Evolutionary conservation across 1,140 invertebrate species (phyloP), one percentile per base, ranked within the genome.

Genomic region (Battus philenor): DNA sequence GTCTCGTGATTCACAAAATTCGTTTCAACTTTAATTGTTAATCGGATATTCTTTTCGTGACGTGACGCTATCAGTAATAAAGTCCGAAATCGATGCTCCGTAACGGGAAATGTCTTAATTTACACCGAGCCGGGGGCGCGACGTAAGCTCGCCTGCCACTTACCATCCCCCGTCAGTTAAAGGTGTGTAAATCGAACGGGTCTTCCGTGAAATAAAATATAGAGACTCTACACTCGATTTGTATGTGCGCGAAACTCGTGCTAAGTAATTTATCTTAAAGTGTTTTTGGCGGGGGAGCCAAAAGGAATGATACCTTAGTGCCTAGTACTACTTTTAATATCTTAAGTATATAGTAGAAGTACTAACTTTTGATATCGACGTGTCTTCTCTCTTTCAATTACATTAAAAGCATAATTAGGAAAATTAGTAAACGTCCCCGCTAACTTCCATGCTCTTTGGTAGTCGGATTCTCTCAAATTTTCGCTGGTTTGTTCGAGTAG

Each of bases 371-470:
- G 64, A 65, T 63, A 50, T 56, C 63, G 59, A 68, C 68, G 61
- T 67, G 64, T 77, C 64, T 77, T 63, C 53, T 65, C 61, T 70
- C 56, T 71, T 80, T 76, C 68, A 84, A 84, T 84, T 84, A 82
- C 68, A 77, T 80, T 81, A 84, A 81, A 75, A 77, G 72, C 75
- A 77, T 78, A 84, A 80, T 84, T 82, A 82, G 70, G 71, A 72
- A 79, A 80, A 82, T 80, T 75, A 78, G 60, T 59, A 50, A 77
- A 78, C 71, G 54, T 70, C 69, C 60, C 67, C 63, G 59, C 68
- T 70, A 54, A 66, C 61, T 68, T 78, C 54, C 53, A 65, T 75
- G 69, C 67, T 74, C 75, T 71, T 77, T 72, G 54, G 58, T 63
- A 62, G 66, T 63, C 47, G 69, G 59, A 62, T 72, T 68, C 68